Percentiles rank a stretch among this genome's conserved stretches.
phyloP scores from a whole-genome alignment of 2,797 vertebrate genomes.

The Enteromius argenteus region DNA sequence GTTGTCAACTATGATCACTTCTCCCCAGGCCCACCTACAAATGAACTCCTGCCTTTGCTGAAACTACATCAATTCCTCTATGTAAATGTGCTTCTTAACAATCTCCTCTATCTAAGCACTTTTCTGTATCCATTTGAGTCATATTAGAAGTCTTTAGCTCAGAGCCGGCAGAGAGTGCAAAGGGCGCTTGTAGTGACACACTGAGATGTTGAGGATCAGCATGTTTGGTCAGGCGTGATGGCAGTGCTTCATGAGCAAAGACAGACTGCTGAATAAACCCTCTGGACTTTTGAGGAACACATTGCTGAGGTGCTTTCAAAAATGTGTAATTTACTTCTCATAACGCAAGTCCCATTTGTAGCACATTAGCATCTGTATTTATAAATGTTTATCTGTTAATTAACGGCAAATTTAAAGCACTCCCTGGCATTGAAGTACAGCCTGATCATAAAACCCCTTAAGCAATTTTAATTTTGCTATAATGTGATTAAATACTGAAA shows the following conservation, averaged over 20 bases:
- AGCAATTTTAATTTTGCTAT: not conserved
- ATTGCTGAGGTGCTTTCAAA: not conserved
- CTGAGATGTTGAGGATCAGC: slow-evolving; percentile 13
- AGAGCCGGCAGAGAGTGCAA: slow-evolving; percentile 11
- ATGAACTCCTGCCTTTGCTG: slow-evolving; percentile 28
- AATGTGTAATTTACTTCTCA: not conserved
- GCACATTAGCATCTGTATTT: not conserved
- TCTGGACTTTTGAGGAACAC: not conserved
- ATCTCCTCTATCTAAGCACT: slow-evolving; percentile 32
- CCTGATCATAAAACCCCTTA: not conserved
- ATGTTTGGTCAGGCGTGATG: slow-evolving; percentile 13
- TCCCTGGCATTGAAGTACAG: not conserved
- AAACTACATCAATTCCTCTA: slow-evolving; percentile 47
- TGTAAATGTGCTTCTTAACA: slow-evolving; percentile 51
- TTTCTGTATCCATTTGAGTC: slow-evolving; percentile 53
- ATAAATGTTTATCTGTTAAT: not conserved
- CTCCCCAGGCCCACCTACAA: slow-evolving; percentile 68
- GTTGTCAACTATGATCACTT: slow-evolving; percentile 71
- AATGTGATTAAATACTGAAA: not conserved
- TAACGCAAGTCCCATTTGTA: slow-evolving; percentile 4
- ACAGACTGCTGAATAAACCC: not conserved
- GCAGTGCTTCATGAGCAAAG: slow-evolving; percentile 3
- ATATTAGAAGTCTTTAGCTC: slow-evolving; percentile 48
- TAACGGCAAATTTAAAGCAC: not conserved
- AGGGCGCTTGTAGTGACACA: slow-evolving; percentile 6